Conservation (phyloP, 2,113 vertebrate genomes). For the Phainopepla nitens region DNA sequence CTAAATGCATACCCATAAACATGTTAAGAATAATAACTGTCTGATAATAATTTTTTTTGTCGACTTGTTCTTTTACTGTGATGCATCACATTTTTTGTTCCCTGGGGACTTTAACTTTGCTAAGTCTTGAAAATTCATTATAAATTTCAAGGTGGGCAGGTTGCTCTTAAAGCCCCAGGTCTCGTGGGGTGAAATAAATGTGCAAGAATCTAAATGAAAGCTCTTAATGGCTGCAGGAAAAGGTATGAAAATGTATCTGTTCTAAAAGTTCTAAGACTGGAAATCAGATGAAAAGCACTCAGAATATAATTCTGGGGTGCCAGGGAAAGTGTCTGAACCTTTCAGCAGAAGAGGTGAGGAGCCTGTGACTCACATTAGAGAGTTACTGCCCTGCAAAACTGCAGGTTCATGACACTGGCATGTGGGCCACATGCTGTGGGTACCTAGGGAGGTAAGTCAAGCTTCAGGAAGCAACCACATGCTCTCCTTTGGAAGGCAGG, state of each 20-base stretch:
- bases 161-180: background rate
- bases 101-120: background rate
- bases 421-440: background rate
- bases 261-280: background rate
- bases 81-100: background rate
- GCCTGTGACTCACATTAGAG: background rate
- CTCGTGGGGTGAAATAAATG: background rate
- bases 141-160: background rate
- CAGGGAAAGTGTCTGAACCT: background rate
- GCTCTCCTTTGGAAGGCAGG: background rate
- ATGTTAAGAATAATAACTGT: background rate
- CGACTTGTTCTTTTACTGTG: background rate
- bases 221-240: background rate
- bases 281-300: background rate
- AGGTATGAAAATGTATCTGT: background rate
- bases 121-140: background rate
- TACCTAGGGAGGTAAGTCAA: background rate
- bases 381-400: background rate
- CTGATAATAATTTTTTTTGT: background rate
- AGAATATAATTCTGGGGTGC: background rate
- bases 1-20: background rate
- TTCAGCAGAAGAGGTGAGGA: background rate
- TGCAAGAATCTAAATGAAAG: background rate
- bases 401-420: background rate
- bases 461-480: fast-evolving